A percentile compares a stretch with the other conserved stretches of the same genome.
phyloP scores from a whole-genome alignment of 1,140 invertebrate genomes.

The Drosophila ironensis region DNA sequence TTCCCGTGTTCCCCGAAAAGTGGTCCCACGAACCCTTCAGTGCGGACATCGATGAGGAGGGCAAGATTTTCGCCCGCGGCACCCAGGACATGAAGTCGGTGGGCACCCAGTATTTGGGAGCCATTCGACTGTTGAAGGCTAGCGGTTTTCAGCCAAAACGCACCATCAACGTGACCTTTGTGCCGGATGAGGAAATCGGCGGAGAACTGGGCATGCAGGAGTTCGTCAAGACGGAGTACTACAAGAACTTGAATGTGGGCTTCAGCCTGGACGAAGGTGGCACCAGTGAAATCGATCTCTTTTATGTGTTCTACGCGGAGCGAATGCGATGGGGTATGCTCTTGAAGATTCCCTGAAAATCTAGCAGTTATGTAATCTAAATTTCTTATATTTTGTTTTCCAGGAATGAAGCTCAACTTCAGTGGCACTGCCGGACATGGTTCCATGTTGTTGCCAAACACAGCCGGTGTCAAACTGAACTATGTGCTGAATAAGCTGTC shows the following conservation, averaged over 20 bases:
- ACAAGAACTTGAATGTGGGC: conserved; percentile 92
- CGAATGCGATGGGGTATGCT: conserved; percentile 87
- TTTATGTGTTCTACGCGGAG: conserved; percentile 90
- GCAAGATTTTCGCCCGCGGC: conserved; percentile 91
- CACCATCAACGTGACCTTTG: conserved; percentile 89
- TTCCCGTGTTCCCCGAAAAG: conserved; percentile 88
- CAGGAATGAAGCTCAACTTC: conserved; percentile 56
- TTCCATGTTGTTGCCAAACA: conserved; percentile 90
- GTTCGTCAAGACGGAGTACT: conserved; percentile 91
- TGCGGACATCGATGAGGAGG: conserved; percentile 88
- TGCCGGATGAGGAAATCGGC: conserved; percentile 96
- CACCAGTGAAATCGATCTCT: conserved; percentile 84
- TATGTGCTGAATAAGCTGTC: conserved; percentile 90
- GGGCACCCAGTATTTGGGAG: conserved; percentile 84
- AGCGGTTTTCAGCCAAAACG: conserved; percentile 84
- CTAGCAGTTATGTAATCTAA: too few relatives aligned
- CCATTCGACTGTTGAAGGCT: conserved; percentile 86
- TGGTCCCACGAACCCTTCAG: conserved; percentile 88
- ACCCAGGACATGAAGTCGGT: conserved; percentile 85
- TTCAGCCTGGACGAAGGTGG: conserved; percentile 94
- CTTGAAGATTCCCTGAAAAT: neutral
- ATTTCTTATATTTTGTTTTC: too few relatives aligned
- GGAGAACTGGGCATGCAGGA: conserved; percentile 91
- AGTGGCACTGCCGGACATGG: conserved; percentile 93
- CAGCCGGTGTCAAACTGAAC: conserved; percentile 92